Base-by-base conservation (phyloP, 2,113 vertebrate species). In the Manacus vitellinus region DNA sequence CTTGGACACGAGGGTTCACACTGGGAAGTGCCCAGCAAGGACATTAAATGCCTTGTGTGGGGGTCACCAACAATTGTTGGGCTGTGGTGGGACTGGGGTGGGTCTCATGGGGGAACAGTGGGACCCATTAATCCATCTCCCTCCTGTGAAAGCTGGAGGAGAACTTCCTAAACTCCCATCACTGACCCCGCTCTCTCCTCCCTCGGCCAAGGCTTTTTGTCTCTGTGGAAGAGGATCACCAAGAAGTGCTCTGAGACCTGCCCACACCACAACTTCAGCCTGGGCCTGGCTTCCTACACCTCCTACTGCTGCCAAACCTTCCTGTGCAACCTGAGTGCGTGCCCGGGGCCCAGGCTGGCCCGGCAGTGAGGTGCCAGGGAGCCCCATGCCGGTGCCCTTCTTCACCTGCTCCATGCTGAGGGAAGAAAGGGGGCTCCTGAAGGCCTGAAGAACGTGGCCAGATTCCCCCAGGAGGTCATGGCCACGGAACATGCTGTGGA, bases 231-330 rank as follows among this genome's bases (percentile, higher is more conserved):
- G 65, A 95, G 83, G 70, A 96, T 97, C 96, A 97, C 96, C 84
- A 97, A 97, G 95, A 97, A 95, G 67, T 97, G 97, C 47, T 97
- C 97, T 0, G 11, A 65, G 27, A 96, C 46, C n/a, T 97, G 97
- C 15, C 96, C 96, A 14, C 2, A 55, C 23, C 70, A 95, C 79
- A 91, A 97, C 65, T 91, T 97, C 92, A 31, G 31, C 6, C 10
- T 97, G 81, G 97, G 96, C 22, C 24, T 97, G 49, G 73, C 35
- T 28, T 59, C 96, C 39, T 97, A 95, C 75, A 83, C 94, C 65
- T 96, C 97, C 1, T 56, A 85, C n/a, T 97, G 97, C 79, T 97
- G 96, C 47, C 47, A 94, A 5, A 80, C 6, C 62, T 97, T 72
- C 92, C 55, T 97, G 27, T 97, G 97, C 78, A 97, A 97, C 70